Conservation (phyloP, 2,797 vertebrate species). For the Onychomys torridus region DNA sequence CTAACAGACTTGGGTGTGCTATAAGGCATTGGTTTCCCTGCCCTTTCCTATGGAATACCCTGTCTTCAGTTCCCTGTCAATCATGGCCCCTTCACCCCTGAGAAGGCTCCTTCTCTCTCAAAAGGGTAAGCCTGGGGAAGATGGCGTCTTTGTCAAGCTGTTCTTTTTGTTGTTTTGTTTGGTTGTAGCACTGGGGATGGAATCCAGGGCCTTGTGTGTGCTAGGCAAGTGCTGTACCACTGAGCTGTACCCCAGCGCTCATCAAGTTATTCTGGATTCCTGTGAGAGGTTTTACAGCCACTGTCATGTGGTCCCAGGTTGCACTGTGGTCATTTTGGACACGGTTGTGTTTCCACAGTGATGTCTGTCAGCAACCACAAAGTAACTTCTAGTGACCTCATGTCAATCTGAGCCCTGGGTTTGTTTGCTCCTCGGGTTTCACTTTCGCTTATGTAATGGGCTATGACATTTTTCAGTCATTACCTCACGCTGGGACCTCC, state of each 20-base stretch:
- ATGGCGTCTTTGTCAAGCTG: background rate
- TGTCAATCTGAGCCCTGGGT: slow-evolving; percentile 80
- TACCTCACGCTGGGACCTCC: slow-evolving; percentile 77
- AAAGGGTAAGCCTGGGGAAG: background rate
- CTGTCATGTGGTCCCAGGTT: slow-evolving; percentile 68
- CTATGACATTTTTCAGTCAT: slow-evolving; percentile 76
- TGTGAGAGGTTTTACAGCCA: slow-evolving; percentile 63
- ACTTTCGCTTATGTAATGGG: slow-evolving; percentile 82
- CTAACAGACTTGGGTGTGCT: background rate
- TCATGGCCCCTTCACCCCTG: background rate
- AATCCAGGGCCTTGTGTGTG: background rate
- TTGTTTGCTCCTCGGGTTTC: slow-evolving; percentile 81
- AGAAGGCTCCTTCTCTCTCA: slow-evolving; percentile 3
- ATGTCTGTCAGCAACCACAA: slow-evolving; percentile 69
- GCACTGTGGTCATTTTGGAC: slow-evolving; percentile 53
- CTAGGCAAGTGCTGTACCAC: background rate
- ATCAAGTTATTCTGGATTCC: slow-evolving; percentile 41
- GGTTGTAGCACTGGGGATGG: background rate
- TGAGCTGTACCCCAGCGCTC: background rate
- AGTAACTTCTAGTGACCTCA: slow-evolving; percentile 72
- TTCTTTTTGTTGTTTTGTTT: background rate
- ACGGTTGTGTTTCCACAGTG: slow-evolving; percentile 71
- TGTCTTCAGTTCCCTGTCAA: slow-evolving; percentile 2
- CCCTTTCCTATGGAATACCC: background rate
- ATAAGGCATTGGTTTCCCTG: background rate